Evolutionary conservation across 2,888 invertebrate species (phyloP).

Genomic region (Stenodera caucasica): DNA sequence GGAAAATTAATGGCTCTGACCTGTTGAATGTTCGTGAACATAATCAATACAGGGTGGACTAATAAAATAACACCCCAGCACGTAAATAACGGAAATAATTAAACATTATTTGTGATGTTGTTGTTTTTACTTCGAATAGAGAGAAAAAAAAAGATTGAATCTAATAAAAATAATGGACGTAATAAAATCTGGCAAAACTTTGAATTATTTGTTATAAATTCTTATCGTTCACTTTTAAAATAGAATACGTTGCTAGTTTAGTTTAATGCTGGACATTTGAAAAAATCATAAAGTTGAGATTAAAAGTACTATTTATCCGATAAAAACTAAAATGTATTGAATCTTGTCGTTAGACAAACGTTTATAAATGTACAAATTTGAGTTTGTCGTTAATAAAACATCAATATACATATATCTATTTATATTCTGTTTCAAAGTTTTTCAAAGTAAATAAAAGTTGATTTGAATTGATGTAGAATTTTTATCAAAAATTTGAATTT

Average conservation of each 20-base stretch:
- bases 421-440: background rate
- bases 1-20: conserved; percentile 26
- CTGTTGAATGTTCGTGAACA: conserved; percentile 22
- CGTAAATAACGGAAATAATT: conserved; percentile 3
- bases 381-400: background rate
- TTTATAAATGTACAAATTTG: background rate
- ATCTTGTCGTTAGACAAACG: conserved; percentile 30
- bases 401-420: background rate
- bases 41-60: conserved; percentile 9
- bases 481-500: background rate
- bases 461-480: background rate
- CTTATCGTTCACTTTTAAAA: conserved; percentile 5
- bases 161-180: background rate
- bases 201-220: conserved; percentile 9
- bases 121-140: background rate
- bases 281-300: conserved; percentile 33
- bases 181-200: background rate
- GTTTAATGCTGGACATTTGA: conserved; percentile 32
- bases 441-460: conserved; percentile 12
- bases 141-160: conserved; percentile 7
- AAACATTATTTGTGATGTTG: background rate
- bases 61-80: background rate
- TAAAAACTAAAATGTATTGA: conserved; percentile 30
- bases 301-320: conserved; percentile 36
- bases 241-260: conserved; percentile 26